Evolutionary conservation across 2,797 vertebrate genomes (phyloP).

Genomic region (Morus bassanus): DNA sequence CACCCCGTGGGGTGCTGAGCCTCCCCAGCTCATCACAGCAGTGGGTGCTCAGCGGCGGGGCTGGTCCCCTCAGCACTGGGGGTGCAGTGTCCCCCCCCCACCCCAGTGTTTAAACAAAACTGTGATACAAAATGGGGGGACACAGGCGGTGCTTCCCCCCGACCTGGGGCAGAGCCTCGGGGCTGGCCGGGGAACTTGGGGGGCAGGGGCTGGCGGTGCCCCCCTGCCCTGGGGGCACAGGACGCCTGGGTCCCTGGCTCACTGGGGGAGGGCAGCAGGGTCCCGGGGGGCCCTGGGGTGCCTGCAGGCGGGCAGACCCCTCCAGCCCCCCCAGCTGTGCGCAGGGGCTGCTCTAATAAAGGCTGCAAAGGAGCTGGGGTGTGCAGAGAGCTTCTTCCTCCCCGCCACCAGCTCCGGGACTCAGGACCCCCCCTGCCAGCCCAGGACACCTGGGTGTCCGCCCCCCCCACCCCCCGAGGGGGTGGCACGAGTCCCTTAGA

Average conservation of each 20-base stretch:
- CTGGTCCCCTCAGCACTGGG: background rate
- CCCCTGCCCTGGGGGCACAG: background rate
- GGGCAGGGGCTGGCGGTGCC: background rate
- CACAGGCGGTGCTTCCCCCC: background rate
- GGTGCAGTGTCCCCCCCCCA: background rate
- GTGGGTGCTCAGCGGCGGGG: background rate
- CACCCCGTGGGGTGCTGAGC: background rate
- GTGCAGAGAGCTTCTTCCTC: background rate
- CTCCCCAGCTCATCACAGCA: background rate
- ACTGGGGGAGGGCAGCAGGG: no score
- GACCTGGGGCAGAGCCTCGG: background rate
- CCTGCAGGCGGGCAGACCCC: slow-evolving; percentile 2
- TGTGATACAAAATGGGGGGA: background rate
- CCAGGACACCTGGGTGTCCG: no score
- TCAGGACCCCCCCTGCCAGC: background rate
- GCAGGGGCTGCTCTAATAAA: slow-evolving; percentile 19
- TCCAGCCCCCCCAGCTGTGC: background rate
- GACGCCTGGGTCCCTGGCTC: background rate
- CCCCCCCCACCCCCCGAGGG: no score
- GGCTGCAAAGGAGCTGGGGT: background rate
- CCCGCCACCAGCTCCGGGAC: rapidly evolving
- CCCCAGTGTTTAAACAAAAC: background rate
- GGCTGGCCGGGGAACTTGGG: background rate
- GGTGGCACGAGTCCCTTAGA: rapidly evolving
- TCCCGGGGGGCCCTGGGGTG: background rate